Percentiles rank a stretch among this genome's conserved stretches.
phyloP scores from a whole-genome alignment of 2,113 vertebrate species.

The Sturnus vulgaris region DNA sequence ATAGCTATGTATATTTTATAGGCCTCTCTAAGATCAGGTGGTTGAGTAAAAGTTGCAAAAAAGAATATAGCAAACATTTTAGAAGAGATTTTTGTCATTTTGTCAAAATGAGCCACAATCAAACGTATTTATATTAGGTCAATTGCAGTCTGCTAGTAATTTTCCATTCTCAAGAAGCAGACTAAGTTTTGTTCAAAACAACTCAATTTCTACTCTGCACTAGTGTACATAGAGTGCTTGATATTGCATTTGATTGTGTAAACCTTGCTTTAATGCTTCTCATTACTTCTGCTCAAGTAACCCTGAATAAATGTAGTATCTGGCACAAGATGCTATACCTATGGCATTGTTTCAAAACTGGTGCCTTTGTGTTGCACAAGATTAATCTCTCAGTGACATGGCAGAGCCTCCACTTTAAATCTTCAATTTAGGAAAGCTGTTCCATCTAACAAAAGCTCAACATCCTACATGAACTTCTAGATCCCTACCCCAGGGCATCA shows the following conservation, averaged over 20 bases:
- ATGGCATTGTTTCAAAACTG: constrained; percentile 45
- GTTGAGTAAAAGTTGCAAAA: background rate
- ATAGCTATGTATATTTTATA: background rate
- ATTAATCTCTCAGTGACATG: background rate
- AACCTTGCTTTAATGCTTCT: constrained; percentile 64
- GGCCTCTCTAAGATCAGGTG: background rate
- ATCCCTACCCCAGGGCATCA: background rate
- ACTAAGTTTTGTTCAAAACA: constrained; percentile 36
- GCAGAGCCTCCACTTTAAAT: background rate
- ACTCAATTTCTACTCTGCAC: constrained; percentile 21
- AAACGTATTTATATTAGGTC: background rate
- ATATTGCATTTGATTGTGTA: constrained; percentile 59
- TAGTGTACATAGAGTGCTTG: constrained; percentile 29
- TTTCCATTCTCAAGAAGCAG: constrained; percentile 50
- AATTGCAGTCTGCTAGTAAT: constrained; percentile 5
- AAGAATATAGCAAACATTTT: background rate
- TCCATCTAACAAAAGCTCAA: background rate
- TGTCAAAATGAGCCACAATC: background rate
- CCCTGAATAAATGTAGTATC: constrained; percentile 58
- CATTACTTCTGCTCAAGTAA: constrained; percentile 68
- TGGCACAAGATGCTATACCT: constrained; percentile 40
- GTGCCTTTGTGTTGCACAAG: constrained; percentile 38
- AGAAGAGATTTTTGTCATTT: background rate
- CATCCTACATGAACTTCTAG: background rate
- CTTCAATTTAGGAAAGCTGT: background rate